These are phyloP conservation scores for Egretta garzetta DNA, from an alignment of 2,113 vertebrate genomes.

Conservation along the genomic window DNA sequence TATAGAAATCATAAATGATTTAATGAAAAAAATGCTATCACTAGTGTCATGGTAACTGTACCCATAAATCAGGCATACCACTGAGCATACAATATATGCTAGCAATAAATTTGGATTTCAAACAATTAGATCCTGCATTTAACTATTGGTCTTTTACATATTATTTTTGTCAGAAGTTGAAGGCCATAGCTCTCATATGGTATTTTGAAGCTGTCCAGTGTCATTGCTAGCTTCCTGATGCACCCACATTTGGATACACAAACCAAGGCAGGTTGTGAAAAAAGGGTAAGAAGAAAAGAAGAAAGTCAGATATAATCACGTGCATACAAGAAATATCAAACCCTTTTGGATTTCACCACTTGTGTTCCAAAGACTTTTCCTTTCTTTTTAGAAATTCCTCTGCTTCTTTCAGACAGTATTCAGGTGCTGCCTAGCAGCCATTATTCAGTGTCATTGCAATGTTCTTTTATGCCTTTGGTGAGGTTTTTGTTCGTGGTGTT, in stretches of 20 bases:
- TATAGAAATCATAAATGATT: conserved; percentile 9
- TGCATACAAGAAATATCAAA: not conserved
- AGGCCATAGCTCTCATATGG: not conserved
- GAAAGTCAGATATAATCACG: not conserved
- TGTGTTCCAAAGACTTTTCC: not conserved
- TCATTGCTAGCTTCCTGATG: not conserved
- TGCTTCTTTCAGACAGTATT: not conserved
- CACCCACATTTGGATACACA: not conserved
- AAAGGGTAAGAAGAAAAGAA: not conserved
- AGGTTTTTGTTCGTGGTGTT: not conserved
- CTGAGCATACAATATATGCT: not conserved
- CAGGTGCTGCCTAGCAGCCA: not conserved
- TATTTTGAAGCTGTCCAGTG: not conserved
- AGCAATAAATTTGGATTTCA: not conserved
- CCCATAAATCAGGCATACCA: not conserved
- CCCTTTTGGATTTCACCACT: not conserved
- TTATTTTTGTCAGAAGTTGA: not conserved
- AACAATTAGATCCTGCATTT: not conserved
- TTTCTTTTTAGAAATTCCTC: not conserved
- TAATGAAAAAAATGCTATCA: not conserved
- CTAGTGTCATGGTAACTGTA: not conserved
- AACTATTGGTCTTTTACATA: not conserved
- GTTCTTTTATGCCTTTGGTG: not conserved
- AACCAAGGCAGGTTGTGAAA: not conserved
- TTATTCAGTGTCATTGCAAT: not conserved